phyloP scores from a whole-genome alignment of 1,140 invertebrate genomes.

The Pseudoatta argentina region DNA sequence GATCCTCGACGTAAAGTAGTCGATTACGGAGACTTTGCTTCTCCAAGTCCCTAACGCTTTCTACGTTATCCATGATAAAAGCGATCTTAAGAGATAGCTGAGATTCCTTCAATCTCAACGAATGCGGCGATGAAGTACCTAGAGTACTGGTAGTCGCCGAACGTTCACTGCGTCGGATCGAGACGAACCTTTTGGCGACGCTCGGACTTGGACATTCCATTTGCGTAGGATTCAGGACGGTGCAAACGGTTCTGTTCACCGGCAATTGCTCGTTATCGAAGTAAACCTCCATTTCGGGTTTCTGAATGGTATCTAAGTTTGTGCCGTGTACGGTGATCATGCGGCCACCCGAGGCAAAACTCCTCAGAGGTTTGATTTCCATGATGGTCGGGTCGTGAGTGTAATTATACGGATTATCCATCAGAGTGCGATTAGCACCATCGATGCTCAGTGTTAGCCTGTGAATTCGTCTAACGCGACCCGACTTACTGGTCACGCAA shows the following conservation, averaged over 20 bases:
- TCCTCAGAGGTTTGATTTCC: slow-evolving; percentile 95
- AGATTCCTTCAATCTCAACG: slow-evolving; percentile 84
- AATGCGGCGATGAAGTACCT: slow-evolving; percentile 63
- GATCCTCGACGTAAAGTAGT: slow-evolving; percentile 96
- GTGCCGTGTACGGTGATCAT: slow-evolving; percentile 97
- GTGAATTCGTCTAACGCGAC: slow-evolving; percentile 87
- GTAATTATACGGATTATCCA: slow-evolving; percentile 93
- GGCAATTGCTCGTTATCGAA: slow-evolving; percentile 89
- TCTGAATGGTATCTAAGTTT: slow-evolving; percentile 96
- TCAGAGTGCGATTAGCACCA: slow-evolving; percentile 91
- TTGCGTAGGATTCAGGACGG: slow-evolving; percentile 94
- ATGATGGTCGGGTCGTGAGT: slow-evolving; percentile 97
- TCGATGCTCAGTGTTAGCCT: slow-evolving; percentile 93
- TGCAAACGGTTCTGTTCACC: slow-evolving; percentile 94
- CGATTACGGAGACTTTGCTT: slow-evolving; percentile 93
- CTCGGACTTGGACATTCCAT: slow-evolving; percentile 98
- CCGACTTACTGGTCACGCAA: slow-evolving; percentile 93
- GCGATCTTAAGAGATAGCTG: slow-evolving; percentile 92
- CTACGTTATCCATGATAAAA: slow-evolving; percentile 98
- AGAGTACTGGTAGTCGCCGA: background rate
- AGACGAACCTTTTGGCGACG: slow-evolving; percentile 83
- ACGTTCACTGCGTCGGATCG: slow-evolving; percentile 68
- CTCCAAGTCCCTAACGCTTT: slow-evolving; percentile 94
- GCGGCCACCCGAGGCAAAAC: slow-evolving; percentile 96
- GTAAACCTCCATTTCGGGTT: slow-evolving; percentile 95